Evolutionary conservation across 2,113 vertebrate genomes (phyloP).

Genomic region (Daboia siamensis): DNA sequence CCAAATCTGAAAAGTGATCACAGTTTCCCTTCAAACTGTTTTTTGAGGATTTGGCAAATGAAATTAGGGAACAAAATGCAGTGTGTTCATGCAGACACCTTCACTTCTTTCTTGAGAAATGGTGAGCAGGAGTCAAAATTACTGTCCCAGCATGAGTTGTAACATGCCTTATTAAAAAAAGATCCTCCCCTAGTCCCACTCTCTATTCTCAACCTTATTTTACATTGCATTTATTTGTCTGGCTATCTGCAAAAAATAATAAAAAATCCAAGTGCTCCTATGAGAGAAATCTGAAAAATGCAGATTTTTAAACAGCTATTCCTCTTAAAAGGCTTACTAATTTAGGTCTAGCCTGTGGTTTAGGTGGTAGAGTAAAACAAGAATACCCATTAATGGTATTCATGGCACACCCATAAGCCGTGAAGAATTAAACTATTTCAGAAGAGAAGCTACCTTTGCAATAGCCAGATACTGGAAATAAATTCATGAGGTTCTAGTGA

Average conservation of each 20-base stretch:
- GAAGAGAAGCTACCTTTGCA: neutral
- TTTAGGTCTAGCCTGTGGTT: neutral
- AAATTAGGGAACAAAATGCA: neutral
- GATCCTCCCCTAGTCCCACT: neutral
- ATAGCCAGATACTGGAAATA: neutral
- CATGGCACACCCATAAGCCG: no score
- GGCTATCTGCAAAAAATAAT: neutral
- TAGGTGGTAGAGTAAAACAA: neutral
- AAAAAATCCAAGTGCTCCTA: neutral
- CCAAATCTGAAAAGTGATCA: neutral
- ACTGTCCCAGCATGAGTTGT: neutral
- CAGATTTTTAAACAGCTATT: neutral
- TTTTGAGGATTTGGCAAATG: neutral
- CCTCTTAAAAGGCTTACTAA: neutral
- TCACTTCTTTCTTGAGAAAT: neutral
- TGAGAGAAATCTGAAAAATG: neutral
- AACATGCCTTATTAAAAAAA: neutral
- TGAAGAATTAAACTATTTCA: neutral
- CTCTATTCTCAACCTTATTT: neutral
- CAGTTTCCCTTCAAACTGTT: neutral
- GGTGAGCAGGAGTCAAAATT: neutral
- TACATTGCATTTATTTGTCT: neutral
- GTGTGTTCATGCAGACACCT: neutral
- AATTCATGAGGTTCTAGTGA: neutral
- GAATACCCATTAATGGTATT: neutral